phyloP scores from a whole-genome alignment of 2,797 vertebrate genomes.

The Aldrovandia affinis region DNA sequence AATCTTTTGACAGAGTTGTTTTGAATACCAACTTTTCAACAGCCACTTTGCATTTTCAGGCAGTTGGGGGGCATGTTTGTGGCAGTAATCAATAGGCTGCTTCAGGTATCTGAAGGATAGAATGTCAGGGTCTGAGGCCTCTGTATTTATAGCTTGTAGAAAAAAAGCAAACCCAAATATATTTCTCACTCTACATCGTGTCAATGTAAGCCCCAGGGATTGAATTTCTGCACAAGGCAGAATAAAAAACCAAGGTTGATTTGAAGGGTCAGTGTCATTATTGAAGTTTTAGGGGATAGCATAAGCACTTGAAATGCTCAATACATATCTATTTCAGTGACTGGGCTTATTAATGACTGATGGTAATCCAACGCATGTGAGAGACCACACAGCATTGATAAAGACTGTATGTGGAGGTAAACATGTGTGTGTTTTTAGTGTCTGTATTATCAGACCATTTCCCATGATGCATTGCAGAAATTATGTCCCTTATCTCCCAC shows the following conservation, averaged over 20 bases:
- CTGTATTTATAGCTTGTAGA: no score
- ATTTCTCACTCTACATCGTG: no score
- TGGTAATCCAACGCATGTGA: neutral
- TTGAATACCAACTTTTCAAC: no score
- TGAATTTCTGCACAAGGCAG: conserved; percentile 56
- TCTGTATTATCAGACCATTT: neutral
- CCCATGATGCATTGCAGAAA: neutral
- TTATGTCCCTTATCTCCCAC: neutral
- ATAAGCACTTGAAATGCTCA: neutral
- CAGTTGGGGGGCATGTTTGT: no score
- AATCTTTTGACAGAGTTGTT: no score
- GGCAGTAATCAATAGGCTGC: no score
- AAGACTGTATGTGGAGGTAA: neutral
- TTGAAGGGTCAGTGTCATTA: neutral
- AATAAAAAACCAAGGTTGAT: conserved; percentile 37
- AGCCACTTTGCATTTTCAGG: no score
- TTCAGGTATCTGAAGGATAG: no score
- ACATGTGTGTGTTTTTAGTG: neutral
- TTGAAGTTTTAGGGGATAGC: conserved; percentile 22
- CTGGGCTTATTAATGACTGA: neutral
- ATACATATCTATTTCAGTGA: neutral
- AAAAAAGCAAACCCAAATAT: no score
- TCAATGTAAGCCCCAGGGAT: conserved; percentile 39
- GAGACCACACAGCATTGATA: neutral
- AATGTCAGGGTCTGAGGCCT: no score